Conservation (phyloP, 2,797 vertebrate genomes). For the Gymnodraco acuticeps region DNA sequence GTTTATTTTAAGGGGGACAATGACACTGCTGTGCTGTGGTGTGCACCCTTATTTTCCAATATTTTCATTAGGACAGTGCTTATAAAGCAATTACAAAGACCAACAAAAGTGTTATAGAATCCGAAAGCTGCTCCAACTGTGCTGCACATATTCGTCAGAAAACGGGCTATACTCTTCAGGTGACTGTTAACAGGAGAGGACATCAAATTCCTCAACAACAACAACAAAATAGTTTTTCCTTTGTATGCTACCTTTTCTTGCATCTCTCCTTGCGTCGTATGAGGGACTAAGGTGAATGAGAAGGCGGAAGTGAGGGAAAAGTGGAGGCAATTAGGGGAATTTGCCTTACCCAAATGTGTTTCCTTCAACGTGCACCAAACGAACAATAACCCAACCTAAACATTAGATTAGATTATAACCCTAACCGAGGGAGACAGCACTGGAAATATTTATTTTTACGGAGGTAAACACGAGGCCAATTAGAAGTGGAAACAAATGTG, state of each 20-base stretch:
- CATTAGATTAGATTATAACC: not conserved
- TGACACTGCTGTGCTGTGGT: not conserved
- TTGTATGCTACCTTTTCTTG: not conserved
- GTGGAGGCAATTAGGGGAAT: not conserved
- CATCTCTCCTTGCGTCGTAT: conserved; percentile 1
- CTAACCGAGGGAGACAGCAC: too few relatives aligned
- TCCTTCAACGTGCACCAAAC: not conserved
- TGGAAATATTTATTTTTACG: not conserved
- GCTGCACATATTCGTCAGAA: not conserved
- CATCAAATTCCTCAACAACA: not conserved
- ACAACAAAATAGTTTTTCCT: not conserved
- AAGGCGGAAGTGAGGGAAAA: not conserved
- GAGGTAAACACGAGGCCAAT: too few relatives aligned
- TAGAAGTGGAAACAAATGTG: too few relatives aligned
- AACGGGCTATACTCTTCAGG: not conserved
- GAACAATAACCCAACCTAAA: not conserved
- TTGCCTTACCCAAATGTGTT: too few relatives aligned
- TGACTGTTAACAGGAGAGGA: not conserved
- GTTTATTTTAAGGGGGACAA: not conserved
- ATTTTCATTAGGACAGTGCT: conserved; percentile 1
- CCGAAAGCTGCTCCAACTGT: conserved; percentile 3
- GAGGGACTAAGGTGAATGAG: not conserved
- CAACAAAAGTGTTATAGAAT: conserved; percentile 1
- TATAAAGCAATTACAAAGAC: conserved; percentile 3
- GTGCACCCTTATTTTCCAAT: not conserved